Conservation (phyloP, 2,797 vertebrate genomes). For the Coracias cyanogaster region DNA sequence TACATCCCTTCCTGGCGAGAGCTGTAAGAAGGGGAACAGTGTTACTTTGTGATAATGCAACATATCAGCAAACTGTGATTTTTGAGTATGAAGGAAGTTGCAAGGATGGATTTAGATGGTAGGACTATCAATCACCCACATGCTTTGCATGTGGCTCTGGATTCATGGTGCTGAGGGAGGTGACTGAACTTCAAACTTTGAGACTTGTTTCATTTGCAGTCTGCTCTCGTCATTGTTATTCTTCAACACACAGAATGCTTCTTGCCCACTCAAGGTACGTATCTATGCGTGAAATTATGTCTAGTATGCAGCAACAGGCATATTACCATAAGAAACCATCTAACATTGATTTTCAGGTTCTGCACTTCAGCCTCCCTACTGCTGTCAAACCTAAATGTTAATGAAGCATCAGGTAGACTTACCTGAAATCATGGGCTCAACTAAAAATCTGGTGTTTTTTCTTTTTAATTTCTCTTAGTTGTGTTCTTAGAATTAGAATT, state of each 20-base stretch:
- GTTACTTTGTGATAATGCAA: background rate
- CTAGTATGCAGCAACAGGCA: background rate
- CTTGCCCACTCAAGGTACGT: background rate
- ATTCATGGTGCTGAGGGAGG: accelerated
- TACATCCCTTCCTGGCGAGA: background rate
- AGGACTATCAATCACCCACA: accelerated
- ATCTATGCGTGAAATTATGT: background rate
- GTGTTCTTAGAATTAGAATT: background rate
- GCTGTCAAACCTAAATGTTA: background rate
- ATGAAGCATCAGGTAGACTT: background rate
- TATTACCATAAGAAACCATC: background rate
- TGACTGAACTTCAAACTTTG: background rate
- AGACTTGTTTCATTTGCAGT: background rate
- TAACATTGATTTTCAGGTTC: background rate
- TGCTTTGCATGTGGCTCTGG: background rate
- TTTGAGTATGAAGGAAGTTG: background rate
- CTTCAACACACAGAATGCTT: background rate
- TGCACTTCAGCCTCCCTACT: background rate
- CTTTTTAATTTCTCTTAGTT: background rate
- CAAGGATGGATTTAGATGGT: background rate
- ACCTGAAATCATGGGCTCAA: background rate
- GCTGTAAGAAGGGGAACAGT: background rate
- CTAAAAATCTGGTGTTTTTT: accelerated
- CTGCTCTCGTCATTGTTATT: background rate
- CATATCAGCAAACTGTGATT: background rate